A percentile compares a stretch with the other conserved stretches of the same genome.
These are phyloP conservation scores for Hystrix brachyura DNA, from an alignment of 2,113 vertebrate genomes.

Conservation along the genomic window DNA sequence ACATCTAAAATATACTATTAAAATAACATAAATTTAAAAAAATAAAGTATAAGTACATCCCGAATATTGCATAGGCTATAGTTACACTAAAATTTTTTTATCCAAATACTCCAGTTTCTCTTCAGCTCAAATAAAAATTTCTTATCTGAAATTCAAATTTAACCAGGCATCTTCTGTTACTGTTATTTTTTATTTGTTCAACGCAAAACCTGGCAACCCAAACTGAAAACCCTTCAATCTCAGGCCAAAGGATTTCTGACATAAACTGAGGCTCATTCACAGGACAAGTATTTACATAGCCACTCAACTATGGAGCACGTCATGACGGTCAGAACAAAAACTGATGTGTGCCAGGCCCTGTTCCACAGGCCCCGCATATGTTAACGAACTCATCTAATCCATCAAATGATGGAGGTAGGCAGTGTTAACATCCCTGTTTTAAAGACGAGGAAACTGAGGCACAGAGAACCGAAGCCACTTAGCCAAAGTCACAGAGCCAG, in stretches of 20 bases:
- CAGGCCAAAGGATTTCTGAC: not conserved
- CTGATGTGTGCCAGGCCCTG: not conserved
- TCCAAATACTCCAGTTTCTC: too few species aligned
- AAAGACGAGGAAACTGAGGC: not conserved
- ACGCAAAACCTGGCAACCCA: constrained; percentile 28
- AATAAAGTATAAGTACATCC: not conserved
- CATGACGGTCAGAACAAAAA: not conserved
- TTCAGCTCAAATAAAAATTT: not conserved
- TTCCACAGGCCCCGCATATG: not conserved
- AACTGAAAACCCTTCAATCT: not conserved
- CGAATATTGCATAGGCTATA: not conserved
- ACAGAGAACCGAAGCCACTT: not conserved
- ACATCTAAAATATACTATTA: too few species aligned
- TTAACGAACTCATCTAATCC: not conserved
- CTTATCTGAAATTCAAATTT: constrained; percentile 53
- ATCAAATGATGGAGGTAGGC: not conserved
- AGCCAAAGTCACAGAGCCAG: not conserved
- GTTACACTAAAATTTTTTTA: not conserved
- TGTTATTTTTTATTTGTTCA: not conserved
- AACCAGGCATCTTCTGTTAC: not conserved
- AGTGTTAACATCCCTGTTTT: not conserved
- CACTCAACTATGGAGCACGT: not conserved
- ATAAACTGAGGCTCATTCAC: not conserved
- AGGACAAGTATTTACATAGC: not conserved
- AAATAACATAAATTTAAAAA: too few species aligned